Evolutionary conservation across 2,888 invertebrate species (phyloP).

Genomic region (Oxytorus armatus): DNA sequence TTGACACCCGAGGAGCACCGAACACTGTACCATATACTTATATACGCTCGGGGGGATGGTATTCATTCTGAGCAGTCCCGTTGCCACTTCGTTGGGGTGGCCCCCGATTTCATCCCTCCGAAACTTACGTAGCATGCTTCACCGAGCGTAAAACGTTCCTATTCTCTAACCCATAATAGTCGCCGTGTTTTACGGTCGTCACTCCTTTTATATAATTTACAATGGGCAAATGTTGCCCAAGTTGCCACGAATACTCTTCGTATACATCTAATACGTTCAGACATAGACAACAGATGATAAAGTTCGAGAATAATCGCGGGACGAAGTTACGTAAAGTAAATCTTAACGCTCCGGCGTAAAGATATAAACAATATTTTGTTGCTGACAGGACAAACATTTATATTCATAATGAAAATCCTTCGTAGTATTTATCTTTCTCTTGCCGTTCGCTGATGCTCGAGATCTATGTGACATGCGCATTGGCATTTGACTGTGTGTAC

Average conservation of each 20-base stretch:
- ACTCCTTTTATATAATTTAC: conserved; percentile 72
- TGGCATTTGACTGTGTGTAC: no score
- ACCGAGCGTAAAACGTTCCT: conserved; percentile 82
- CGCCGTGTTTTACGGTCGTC: conserved; percentile 74
- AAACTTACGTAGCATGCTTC: conserved; percentile 75
- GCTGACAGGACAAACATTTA: neutral
- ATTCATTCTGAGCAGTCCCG: conserved; percentile 71
- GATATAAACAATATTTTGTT: neutral
- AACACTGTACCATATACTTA: conserved; percentile 61
- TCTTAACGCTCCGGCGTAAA: neutral
- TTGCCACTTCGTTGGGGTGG: conserved; percentile 54
- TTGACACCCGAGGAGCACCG: conserved; percentile 79
- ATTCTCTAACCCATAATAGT: conserved; percentile 80
- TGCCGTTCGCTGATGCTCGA: no score
- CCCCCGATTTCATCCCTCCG: conserved; percentile 58
- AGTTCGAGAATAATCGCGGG: neutral
- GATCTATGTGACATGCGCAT: no score
- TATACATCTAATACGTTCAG: conserved; percentile 8
- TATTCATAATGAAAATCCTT: neutral
- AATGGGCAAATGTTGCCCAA: conserved; percentile 38
- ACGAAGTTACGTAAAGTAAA: neutral
- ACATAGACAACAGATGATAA: conserved; percentile 4
- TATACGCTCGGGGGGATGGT: conserved; percentile 38
- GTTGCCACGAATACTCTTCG: conserved; percentile 4
- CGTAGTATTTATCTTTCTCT: neutral